phyloP scores from a whole-genome alignment of 2,888 invertebrate species.

The Drosophila sordidula region DNA sequence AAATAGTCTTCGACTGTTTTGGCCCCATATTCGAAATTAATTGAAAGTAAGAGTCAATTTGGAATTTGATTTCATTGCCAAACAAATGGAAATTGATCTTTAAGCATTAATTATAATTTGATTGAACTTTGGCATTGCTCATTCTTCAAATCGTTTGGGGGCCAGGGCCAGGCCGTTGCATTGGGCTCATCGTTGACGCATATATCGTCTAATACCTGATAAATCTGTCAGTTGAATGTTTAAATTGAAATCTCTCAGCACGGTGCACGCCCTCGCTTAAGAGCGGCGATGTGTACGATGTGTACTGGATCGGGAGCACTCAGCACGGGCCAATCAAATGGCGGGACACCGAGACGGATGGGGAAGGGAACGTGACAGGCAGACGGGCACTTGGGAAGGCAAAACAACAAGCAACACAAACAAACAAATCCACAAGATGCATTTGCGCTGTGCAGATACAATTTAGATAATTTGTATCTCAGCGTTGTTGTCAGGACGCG shows the following conservation, averaged over 20 bases:
- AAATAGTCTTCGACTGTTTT: too few relatives aligned
- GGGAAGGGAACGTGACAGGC: constrained; percentile 6
- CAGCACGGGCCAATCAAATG: constrained; percentile 53
- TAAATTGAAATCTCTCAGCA: constrained; percentile 81
- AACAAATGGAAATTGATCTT: constrained; percentile 22
- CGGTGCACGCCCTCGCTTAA: constrained; percentile 55
- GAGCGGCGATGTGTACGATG: constrained; percentile 35
- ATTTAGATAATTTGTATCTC: constrained; percentile 83
- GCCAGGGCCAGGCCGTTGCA: neutral
- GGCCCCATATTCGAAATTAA: too few relatives aligned
- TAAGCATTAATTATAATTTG: constrained; percentile 48
- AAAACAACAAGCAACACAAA: constrained; percentile 41
- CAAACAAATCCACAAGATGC: constrained; percentile 70
- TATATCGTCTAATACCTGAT: constrained; percentile 83
- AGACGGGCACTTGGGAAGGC: constrained; percentile 30
- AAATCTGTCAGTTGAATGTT: constrained; percentile 83
- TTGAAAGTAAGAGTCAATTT: too few relatives aligned
- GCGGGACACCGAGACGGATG: neutral
- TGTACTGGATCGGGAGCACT: constrained; percentile 42
- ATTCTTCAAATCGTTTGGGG: neutral
- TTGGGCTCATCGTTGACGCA: constrained; percentile 60
- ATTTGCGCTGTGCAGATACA: constrained; percentile 76
- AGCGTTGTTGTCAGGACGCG: constrained; percentile 76
- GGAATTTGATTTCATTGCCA: constrained; percentile 2
- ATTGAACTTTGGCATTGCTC: constrained; percentile 33